Evolutionary conservation across 2,113 vertebrate species (phyloP), one percentile per base, ranked within the genome.

Genomic region (Polypterus senegalus): DNA sequence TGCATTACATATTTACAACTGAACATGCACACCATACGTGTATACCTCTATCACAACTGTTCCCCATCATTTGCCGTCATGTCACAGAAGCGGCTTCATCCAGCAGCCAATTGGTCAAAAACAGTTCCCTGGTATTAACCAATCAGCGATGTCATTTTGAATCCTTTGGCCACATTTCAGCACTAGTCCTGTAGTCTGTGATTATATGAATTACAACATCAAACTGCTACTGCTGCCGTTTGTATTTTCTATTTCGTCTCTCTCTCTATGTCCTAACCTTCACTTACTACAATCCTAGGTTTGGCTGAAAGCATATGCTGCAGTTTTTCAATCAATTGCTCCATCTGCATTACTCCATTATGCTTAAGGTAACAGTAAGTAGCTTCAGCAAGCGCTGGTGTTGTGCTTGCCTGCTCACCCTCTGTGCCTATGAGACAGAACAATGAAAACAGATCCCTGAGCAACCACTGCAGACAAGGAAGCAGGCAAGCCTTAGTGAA

Each of bases 11-110:
- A 58, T 49, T 59, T 55, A 51, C 61, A 72, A 51, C 66, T 58
- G 70, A 55, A 76, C 10, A 65, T 1, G 27, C 58, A 68, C 44
- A 68, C 11, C 60, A 73, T 58, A 66, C 7, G 74, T 64, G 53
- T 77, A 82, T 97, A 97, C 92, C 93, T 97, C 93, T 89, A 78
- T 92, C 89, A 73, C 92, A 97, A 84, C 86, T 92, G 92, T 90
- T 94, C 82, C 92, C 93, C 93, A 97, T 97, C 86, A 89, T 90
- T 77, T 79, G 78, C 74, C 76, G 72, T 72, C 27, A 69, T 70
- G 60, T 68, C 61, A 67, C 65, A 77, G 70, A 73, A 62, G 58
- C 56, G 8, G 2, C 43, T 45, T 2, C 8, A 58, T 74, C 75
- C 73, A 79, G 63, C 72, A 70, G 57, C 44, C 59, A 74, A 82